Conservation (phyloP, 2,113 vertebrate genomes). For the Motacilla tschutschensis region DNA sequence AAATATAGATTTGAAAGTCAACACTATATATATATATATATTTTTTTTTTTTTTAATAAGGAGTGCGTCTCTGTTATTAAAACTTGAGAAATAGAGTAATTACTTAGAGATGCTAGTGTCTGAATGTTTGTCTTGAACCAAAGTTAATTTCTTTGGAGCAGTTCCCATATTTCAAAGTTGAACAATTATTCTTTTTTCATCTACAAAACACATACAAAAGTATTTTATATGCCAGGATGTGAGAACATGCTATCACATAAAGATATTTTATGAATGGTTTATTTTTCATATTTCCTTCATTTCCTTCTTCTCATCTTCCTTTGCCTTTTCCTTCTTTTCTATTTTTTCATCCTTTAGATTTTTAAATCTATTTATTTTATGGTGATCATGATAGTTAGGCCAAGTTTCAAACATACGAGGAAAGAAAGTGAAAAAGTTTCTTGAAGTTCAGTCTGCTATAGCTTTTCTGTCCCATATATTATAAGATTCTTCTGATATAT, state of each 20-base stretch:
- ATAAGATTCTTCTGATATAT: slow-evolving; percentile 3
- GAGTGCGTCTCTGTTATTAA: neutral
- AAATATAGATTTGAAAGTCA: neutral
- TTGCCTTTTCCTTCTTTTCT: neutral
- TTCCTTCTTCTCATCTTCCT: neutral
- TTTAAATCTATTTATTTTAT: neutral
- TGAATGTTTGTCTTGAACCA: neutral
- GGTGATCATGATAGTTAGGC: neutral
- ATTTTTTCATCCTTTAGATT: neutral
- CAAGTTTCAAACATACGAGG: neutral
- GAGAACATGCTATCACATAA: neutral
- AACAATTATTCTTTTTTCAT: neutral
- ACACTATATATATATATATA: neutral
- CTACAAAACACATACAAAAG: neutral
- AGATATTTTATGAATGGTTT: neutral
- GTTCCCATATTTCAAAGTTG: neutral
- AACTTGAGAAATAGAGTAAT: neutral
- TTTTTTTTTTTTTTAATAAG: neutral
- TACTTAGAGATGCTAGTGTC: neutral
- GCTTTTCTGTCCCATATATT: neutral
- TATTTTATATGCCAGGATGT: neutral
- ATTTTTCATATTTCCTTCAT: neutral
- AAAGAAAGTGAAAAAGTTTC: neutral
- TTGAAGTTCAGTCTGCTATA: neutral
- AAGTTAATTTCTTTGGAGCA: neutral